These are phyloP conservation scores for Heteractis magnifica DNA, from an alignment of 92 coral and sea anemone genomes.

Conservation along the genomic window DNA sequence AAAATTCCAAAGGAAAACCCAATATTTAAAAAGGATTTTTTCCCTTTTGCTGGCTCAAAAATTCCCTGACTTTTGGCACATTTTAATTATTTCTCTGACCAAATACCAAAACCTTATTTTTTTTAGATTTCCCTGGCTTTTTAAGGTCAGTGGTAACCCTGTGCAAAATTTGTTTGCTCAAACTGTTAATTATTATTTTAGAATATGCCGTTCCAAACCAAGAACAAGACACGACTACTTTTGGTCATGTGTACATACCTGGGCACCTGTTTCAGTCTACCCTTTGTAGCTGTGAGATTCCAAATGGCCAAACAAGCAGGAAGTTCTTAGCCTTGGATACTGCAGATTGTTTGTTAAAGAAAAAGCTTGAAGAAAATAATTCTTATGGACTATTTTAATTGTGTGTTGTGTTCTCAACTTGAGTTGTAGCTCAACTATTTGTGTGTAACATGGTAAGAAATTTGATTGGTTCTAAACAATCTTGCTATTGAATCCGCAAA, in stretches of 20 bases:
- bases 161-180: no score
- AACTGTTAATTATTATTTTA: slow-evolving; percentile 3
- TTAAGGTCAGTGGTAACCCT: no score
- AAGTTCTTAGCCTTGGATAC: neutral
- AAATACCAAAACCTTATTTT: no score
- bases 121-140: no score
- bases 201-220: slow-evolving; percentile 98
- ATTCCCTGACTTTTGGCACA: no score
- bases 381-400: neutral
- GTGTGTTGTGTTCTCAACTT: neutral
- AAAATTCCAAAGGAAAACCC: no score
- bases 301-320: slow-evolving; percentile 86
- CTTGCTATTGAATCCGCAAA: neutral
- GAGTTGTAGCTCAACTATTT: neutral
- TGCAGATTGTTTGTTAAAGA: neutral
- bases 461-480: neutral
- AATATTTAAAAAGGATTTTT: no score
- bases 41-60: no score
- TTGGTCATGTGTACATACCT: slow-evolving; percentile 74
- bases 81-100: no score
- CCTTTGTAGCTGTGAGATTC: slow-evolving; percentile 95
- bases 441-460: neutral
- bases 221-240: slow-evolving; percentile 93
- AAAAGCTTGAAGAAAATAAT: slow-evolving; percentile 7
- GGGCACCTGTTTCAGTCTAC: slow-evolving; percentile 79